Conservation (phyloP, 2,797 vertebrate species). For the Coracias cyanogaster region DNA sequence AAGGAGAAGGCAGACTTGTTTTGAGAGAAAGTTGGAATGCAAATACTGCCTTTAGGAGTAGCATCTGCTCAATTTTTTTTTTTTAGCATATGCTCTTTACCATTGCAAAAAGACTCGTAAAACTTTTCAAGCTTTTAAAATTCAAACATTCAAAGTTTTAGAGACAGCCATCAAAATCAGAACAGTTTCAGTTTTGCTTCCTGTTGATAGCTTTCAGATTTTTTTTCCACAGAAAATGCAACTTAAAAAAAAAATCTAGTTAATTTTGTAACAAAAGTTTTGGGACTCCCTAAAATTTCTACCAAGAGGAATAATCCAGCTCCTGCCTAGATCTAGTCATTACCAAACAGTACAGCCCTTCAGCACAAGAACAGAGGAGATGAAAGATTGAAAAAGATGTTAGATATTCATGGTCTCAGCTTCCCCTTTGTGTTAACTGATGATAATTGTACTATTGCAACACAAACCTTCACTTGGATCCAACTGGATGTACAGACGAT, state of each 20-base stretch:
- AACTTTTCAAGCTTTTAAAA: neutral
- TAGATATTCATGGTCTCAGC: neutral
- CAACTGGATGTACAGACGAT: neutral
- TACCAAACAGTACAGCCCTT: neutral
- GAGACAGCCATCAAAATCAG: neutral
- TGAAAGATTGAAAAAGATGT: neutral
- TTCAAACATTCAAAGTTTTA: neutral
- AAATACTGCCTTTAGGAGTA: slow-evolving; percentile 1
- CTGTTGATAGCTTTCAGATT: neutral
- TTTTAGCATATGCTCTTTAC: neutral
- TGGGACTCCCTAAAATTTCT: neutral
- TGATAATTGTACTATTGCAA: neutral
- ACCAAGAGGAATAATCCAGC: neutral
- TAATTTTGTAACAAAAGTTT: neutral
- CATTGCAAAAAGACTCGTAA: neutral
- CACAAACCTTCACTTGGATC: neutral
- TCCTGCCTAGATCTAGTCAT: neutral
- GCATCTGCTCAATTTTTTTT: neutral
- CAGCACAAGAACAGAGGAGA: neutral
- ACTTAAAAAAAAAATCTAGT: neutral
- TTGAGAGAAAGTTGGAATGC: slow-evolving; percentile 12
- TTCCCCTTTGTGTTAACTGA: neutral
- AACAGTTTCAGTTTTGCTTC: neutral
- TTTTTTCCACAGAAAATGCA: rapidly evolving
- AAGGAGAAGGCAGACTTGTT: neutral